Conservation (phyloP, 2,888 invertebrate species). For the Leucania comma region DNA sequence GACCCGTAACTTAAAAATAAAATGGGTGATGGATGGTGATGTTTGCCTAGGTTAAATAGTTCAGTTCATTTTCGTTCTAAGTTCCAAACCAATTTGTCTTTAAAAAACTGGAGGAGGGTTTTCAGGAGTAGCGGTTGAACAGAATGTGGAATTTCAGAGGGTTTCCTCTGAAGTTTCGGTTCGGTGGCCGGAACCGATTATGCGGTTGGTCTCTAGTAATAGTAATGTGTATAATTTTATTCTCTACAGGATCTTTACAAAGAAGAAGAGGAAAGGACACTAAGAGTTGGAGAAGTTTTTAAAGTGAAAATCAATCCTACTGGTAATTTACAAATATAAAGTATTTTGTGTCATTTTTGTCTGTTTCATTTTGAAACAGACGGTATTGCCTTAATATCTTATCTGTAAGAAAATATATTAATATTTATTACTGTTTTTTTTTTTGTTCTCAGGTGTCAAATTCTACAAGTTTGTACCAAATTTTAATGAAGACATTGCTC, state of each 20-base stretch:
- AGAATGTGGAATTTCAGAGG: too few relatives aligned
- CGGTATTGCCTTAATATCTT: neutral
- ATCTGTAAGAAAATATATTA: neutral
- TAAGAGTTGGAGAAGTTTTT: slow-evolving; percentile 78
- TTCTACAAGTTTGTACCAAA: slow-evolving; percentile 81
- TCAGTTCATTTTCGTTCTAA: too few relatives aligned
- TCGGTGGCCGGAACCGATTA: too few relatives aligned
- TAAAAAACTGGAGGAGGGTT: too few relatives aligned
- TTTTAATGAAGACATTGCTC: neutral
- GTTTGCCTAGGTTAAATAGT: too few relatives aligned
- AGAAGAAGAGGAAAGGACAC: slow-evolving; percentile 73
- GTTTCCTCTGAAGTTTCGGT: too few relatives aligned
- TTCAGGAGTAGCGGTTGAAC: too few relatives aligned
- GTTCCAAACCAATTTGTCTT: too few relatives aligned
- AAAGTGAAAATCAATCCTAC: slow-evolving; percentile 89
- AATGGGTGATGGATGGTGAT: too few relatives aligned
- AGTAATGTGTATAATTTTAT: slow-evolving; percentile 48
- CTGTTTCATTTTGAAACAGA: neutral
- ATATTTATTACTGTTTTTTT: neutral
- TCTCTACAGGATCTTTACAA: slow-evolving; percentile 86
- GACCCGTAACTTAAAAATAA: too few relatives aligned
- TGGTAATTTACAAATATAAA: slow-evolving; percentile 59
- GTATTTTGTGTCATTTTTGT: neutral
- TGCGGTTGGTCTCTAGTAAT: slow-evolving; percentile 1
- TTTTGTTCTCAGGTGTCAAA: slow-evolving; percentile 77